phyloP scores from a whole-genome alignment of 2,888 invertebrate species.

The Nymphalis polychloros region DNA sequence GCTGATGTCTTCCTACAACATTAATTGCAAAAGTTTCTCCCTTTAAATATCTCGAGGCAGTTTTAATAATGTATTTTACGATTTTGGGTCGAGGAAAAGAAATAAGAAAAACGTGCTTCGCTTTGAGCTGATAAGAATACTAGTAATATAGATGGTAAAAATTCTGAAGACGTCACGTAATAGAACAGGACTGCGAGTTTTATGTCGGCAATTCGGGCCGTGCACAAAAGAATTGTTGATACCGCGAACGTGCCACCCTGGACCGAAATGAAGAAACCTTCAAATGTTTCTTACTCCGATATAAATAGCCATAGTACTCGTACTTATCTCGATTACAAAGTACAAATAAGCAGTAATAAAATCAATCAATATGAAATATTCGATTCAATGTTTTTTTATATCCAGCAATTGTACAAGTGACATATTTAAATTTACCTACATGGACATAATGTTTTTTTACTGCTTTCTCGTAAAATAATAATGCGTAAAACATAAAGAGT shows the following conservation, averaged over 20 bases:
- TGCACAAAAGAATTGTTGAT: constrained; percentile 78
- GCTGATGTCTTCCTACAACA: constrained; percentile 76
- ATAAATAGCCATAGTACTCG: background rate
- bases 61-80: constrained; percentile 65
- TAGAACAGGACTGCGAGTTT: constrained; percentile 74
- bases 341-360: background rate
- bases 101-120: constrained; percentile 59
- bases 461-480: constrained; percentile 23
- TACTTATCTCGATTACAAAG: background rate
- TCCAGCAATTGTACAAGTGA: background rate
- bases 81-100: constrained; percentile 59
- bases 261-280: constrained; percentile 41
- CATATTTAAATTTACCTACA: constrained; percentile 17
- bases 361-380: background rate
- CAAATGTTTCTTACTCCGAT: background rate
- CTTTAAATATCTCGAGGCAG: constrained; percentile 59
- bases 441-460: constrained; percentile 20
- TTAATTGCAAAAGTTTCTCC: constrained; percentile 73
- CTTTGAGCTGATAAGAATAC: constrained; percentile 68
- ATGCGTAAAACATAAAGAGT: constrained; percentile 21
- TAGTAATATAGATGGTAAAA: constrained; percentile 71
- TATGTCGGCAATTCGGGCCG: constrained; percentile 78
- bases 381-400: background rate
- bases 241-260: constrained; percentile 59
- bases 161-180: constrained; percentile 75